Evolutionary conservation across 2,888 invertebrate genomes (phyloP), one percentile per base, ranked within the genome.

Genomic region (Drosophila paucipuncta): DNA sequence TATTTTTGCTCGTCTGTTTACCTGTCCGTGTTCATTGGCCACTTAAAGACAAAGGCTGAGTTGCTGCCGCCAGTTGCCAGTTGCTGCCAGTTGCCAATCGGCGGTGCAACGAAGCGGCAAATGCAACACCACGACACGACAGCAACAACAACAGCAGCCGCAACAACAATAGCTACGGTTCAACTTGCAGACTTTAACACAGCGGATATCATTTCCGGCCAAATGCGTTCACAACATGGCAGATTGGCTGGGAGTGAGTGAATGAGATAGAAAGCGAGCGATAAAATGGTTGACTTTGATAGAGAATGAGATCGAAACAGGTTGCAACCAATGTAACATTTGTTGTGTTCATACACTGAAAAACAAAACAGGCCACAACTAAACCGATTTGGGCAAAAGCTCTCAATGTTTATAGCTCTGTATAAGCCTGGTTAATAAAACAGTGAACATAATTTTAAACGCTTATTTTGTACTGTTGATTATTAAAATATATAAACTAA

Each of bases 161-260:
- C 59, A 60, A 30, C 54, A 71, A n/a, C 55, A 68, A 37, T 53
- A 64, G 62, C 64, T 33, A 2, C n/a, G 33, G 63, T 55, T 62
- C 41, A 70, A 74, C 68, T 57, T 71, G 73, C 82, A 73, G 88
- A 74, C 87, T 81, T 89, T 87, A 89, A 77, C 82, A 77, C 88
- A 88, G 78, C 78, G 84, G 83, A 89, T 90, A 89, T 86, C 83
- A 89, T 86, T 89, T 89, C 89, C 91, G 89, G 80, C 63, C 77
- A 91, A 89, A 90, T 89, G 91, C 85, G 78, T 81, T 90, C 76
- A 67, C 77, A 78, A 80, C 77, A 75, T 80, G 80, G 62, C 86
- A 76, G 68, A 62, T 55, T 57, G 28, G 2, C 22, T 16, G 22
- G 6, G 35, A 22, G 53, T 22, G 31, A 16, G 55, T 13, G 16